phyloP scores from a whole-genome alignment of 2,797 vertebrate genomes.

The Lagocephalus sceleratus region DNA sequence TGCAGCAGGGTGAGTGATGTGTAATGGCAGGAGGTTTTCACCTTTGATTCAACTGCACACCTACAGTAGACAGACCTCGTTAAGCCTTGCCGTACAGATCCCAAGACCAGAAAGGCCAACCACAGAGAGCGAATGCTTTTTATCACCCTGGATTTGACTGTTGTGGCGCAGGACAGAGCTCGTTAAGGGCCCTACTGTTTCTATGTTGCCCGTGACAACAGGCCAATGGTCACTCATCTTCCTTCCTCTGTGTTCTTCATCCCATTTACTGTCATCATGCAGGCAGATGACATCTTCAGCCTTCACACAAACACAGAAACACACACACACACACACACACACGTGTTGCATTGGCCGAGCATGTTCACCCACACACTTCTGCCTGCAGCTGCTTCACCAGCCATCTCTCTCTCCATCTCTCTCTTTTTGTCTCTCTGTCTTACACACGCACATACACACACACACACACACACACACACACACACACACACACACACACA shows the following conservation, averaged over 20 bases:
- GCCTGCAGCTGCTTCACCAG: no score
- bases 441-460: no score
- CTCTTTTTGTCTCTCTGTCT: no score
- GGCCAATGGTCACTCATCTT: not conserved
- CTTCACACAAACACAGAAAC: not conserved
- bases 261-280: slow-evolving; percentile 22
- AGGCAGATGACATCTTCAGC: slow-evolving; percentile 15
- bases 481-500: slow-evolving; percentile 5
- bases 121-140: slow-evolving; percentile 14
- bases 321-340: no score
- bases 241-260: slow-evolving; percentile 23
- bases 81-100: slow-evolving; percentile 22
- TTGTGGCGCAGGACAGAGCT: slow-evolving; percentile 17
- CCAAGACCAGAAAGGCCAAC: slow-evolving; percentile 17
- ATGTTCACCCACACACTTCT: no score
- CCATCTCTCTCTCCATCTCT: no score
- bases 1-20: not conserved
- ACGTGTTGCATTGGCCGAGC: no score
- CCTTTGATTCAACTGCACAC: slow-evolving; percentile 12
- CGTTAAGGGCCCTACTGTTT: slow-evolving; percentile 17
- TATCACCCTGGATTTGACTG: slow-evolving; percentile 11
- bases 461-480: slow-evolving; percentile 9
- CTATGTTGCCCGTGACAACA: slow-evolving; percentile 3
- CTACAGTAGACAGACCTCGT: slow-evolving; percentile 14
- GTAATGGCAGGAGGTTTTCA: slow-evolving; percentile 19